Percentiles rank a stretch among this genome's conserved stretches.
Evolutionary conservation across 2,113 vertebrate species (phyloP).

Genomic region (Morone chrysops): DNA sequence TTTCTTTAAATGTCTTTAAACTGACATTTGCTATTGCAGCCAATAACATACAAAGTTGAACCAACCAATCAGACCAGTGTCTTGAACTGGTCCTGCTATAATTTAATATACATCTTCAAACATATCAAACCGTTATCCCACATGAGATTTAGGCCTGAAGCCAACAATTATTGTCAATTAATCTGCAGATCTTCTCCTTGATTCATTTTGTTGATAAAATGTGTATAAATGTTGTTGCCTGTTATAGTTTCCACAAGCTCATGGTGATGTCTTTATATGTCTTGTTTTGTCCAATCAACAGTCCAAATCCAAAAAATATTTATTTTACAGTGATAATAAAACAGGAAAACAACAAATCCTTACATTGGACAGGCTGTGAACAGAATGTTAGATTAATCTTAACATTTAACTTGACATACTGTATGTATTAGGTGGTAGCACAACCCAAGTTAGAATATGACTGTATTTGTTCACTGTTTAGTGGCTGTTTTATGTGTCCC

Average conservation of each 20-base stretch:
- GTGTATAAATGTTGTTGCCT: no score
- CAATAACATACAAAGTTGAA: not conserved
- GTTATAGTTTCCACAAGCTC: no score
- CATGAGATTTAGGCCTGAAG: not conserved
- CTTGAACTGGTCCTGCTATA: not conserved
- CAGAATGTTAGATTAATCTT: not conserved
- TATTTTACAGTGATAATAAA: not conserved
- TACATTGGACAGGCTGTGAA: not conserved
- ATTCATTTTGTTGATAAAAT: no score
- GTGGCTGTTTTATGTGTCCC: slow-evolving; percentile 4
- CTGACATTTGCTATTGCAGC: not conserved
- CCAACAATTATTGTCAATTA: no score
- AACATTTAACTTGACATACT: no score
- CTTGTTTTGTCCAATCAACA: not conserved
- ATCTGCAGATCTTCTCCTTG: no score
- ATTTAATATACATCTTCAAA: not conserved
- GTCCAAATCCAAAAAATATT: no score
- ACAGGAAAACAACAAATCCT: not conserved
- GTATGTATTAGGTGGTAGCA: not conserved
- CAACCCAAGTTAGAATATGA: not conserved
- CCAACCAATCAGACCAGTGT: no score
- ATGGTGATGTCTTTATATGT: not conserved
- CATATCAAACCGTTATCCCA: not conserved
- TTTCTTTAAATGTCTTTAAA: not conserved
- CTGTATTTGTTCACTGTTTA: slow-evolving; percentile 3